Evolutionary conservation across 2,888 invertebrate genomes (phyloP), one percentile per base, ranked within the genome.

Genomic region (Dryadula phaetusa): DNA sequence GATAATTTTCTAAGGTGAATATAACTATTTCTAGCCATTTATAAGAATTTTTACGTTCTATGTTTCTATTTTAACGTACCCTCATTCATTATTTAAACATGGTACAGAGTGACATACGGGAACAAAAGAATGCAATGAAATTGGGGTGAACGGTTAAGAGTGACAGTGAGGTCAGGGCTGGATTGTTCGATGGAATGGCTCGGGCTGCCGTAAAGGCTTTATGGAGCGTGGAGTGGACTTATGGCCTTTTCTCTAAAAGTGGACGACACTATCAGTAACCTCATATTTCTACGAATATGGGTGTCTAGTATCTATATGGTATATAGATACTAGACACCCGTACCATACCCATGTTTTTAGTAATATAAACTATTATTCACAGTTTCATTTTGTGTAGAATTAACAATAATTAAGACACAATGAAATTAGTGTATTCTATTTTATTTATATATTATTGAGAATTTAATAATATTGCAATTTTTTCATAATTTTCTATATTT

Each of bases 201-300:
- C 16, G 58, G 58, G 12, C 42, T 37, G 20, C 37, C 42, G 42
- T 58, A 44, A 58, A 58, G 58, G 42, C 40, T 58, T 58, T 58
- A 58, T 58, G 58, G 25, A 40, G 18, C 28, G 42, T 58, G 12
- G 58, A 58, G 44, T 58, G 58, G 18, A 44, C 42, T 40, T 58
- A 56, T 56, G 25, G 56, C 56, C 56, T 25, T 42, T 42, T 58
- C 54, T 54, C 42, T 58, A 6, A 28, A 60, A 44, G 42, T 44
- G 58, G 58, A 28, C 14, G 58, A 44, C 25, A 44, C 25, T 44
- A 28, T 60, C 25, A 6, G 18, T 28, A 28, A 28, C 58, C 42
- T 44, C 7, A 44, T 44, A 44, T 25, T 22, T 58, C 18, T 42
- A n/a, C 12, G 44, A 28, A 54, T 12, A 34, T 44, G 16, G 14